Conservation (phyloP, 2,113 vertebrate genomes). For the Dendropsophus ebraccatus region DNA sequence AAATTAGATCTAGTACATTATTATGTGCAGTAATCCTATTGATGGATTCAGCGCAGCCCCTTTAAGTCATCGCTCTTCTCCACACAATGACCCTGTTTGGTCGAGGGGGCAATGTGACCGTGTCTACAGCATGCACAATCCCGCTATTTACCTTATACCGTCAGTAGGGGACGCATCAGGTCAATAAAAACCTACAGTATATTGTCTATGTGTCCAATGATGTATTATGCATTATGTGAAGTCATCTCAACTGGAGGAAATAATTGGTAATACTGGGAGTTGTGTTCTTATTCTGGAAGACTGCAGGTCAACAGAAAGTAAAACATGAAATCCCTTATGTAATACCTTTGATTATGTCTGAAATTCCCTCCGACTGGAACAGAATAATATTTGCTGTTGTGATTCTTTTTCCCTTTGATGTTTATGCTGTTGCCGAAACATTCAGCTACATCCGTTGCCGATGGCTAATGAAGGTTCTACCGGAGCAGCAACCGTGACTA, state of each 20-base stretch:
- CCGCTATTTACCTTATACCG: neutral
- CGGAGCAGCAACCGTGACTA: neutral
- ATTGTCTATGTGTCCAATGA: neutral
- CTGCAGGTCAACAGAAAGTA: slow-evolving; percentile 21
- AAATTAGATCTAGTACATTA: no score
- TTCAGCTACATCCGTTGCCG: neutral
- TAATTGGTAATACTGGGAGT: slow-evolving; percentile 30
- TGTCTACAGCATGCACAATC: neutral
- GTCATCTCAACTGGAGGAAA: slow-evolving; percentile 4
- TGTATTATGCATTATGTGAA: slow-evolving; percentile 11
- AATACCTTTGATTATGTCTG: neutral
- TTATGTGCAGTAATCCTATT: neutral
- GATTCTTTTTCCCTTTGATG: slow-evolving; percentile 1
- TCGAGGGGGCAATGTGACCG: neutral
- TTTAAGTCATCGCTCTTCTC: neutral
- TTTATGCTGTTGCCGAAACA: neutral
- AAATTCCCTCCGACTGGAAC: neutral
- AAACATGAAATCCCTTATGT: slow-evolving; percentile 20
- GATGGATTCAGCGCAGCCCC: neutral
- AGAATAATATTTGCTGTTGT: slow-evolving; percentile 20
- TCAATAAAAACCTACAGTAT: neutral
- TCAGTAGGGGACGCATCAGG: neutral
- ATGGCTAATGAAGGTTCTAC: neutral
- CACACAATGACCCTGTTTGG: neutral
- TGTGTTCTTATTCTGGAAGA: slow-evolving; percentile 1